phyloP scores from a whole-genome alignment of 1,140 invertebrate species.

The Drosophila grimshawi region DNA sequence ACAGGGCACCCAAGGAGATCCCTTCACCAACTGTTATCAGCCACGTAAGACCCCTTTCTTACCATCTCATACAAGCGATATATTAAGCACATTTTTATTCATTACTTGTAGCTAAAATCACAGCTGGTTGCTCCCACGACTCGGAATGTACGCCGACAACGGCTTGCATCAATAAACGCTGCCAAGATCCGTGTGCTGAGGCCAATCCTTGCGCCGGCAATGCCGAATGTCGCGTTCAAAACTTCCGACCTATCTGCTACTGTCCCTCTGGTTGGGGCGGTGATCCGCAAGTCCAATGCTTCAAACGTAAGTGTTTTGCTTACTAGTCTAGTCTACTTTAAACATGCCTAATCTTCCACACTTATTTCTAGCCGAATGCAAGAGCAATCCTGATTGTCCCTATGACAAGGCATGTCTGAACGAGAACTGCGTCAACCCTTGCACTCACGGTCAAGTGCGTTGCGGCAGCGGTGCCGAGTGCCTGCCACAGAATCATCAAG shows the following conservation, averaged over 20 bases:
- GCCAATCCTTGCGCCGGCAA: conserved; percentile 91
- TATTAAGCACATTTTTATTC: not conserved
- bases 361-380: conserved; percentile 91
- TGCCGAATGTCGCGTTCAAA: conserved; percentile 90
- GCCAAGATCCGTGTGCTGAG: conserved; percentile 91
- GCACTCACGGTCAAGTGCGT: conserved; percentile 86
- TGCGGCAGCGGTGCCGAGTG: conserved; percentile 94
- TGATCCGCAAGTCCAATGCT: conserved; percentile 93
- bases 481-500: conserved; percentile 89
- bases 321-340: too few relatives aligned
- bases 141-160: conserved; percentile 90
- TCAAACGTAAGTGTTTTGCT: conserved; percentile 89
- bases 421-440: conserved; percentile 92
- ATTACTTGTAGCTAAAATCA: conserved; percentile 62
- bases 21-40: conserved; percentile 91
- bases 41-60: conserved; percentile 73
- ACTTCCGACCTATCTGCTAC: conserved; percentile 91
- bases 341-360: not conserved
- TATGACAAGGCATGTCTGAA: conserved; percentile 93
- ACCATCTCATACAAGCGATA: not conserved
- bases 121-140: conserved; percentile 89
- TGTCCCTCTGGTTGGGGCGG: conserved; percentile 94
- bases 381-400: conserved; percentile 92
- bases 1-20: conserved; percentile 90
- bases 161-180: conserved; percentile 91